These are phyloP conservation scores for Taenaris catops DNA, from an alignment of 2,888 invertebrate genomes.

Conservation along the genomic window DNA sequence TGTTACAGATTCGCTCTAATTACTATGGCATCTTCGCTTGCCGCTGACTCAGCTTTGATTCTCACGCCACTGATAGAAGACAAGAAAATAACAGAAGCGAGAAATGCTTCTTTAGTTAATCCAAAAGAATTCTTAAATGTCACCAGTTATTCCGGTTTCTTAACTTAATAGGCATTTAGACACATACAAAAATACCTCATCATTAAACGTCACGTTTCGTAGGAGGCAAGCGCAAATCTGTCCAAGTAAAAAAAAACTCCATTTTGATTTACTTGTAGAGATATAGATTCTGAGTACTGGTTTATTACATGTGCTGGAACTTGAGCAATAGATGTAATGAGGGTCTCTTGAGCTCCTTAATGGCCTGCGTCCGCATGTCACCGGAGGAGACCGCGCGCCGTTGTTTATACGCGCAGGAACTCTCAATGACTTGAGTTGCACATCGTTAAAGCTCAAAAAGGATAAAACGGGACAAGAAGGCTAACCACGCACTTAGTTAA, in stretches of 20 bases:
- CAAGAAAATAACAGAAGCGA: constrained; percentile 40
- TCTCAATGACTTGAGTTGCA: constrained; percentile 30
- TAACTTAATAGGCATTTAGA: too few relatives aligned
- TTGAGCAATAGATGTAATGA: constrained; percentile 41
- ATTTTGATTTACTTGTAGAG: too few relatives aligned
- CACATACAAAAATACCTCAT: too few relatives aligned
- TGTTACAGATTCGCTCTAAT: too few relatives aligned
- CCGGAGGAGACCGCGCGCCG: constrained; percentile 9
- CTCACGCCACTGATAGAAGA: constrained; percentile 47
- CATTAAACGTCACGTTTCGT: too few relatives aligned
- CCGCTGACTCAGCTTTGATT: constrained; percentile 46
- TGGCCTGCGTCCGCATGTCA: constrained; percentile 36
- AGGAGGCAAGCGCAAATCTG: too few relatives aligned
- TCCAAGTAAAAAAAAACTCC: too few relatives aligned
- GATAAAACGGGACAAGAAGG: constrained; percentile 4
- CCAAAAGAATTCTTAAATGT: constrained; percentile 47
- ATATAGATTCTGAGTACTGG: too few relatives aligned
- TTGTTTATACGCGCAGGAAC: constrained; percentile 35
- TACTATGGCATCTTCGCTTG: constrained; percentile 10
- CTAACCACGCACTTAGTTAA: constrained; percentile 6
- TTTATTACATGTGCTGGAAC: constrained; percentile 15
- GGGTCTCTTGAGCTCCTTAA: constrained; percentile 41
- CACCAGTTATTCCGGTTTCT: constrained; percentile 69
- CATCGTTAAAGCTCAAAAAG: constrained; percentile 13
- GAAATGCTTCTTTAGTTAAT: constrained; percentile 41